A percentile compares a stretch with the other conserved stretches of the same genome.
Conservation (phyloP, 2,888 invertebrate genomes). For the Conus canariensis region DNA sequence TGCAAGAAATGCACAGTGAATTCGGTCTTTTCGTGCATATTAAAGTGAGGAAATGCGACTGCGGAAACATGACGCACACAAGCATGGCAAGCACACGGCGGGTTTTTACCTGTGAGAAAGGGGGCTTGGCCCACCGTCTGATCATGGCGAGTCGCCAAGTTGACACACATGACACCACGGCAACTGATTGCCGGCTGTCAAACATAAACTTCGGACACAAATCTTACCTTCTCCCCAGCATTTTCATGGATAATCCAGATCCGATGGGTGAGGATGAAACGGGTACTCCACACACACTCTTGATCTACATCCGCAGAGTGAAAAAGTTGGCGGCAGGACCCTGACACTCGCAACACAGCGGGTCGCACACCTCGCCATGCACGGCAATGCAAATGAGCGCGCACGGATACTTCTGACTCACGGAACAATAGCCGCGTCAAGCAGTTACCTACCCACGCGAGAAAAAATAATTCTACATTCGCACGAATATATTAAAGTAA, state of each 20-base stretch:
- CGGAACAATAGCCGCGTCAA: slow-evolving; percentile 46
- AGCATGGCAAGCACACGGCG: background rate
- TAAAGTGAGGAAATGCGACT: background rate
- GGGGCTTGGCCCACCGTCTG: slow-evolving; percentile 10
- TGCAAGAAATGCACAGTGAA: background rate
- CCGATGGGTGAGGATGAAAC: background rate
- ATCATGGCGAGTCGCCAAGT: slow-evolving; percentile 15
- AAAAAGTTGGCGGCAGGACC: slow-evolving; percentile 27
- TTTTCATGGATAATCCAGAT: slow-evolving; percentile 5
- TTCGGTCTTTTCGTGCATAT: background rate
- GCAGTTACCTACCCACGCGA: background rate
- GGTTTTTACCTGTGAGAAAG: slow-evolving; percentile 24
- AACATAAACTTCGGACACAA: background rate
- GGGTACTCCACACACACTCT: slow-evolving; percentile 22
- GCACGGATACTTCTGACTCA: slow-evolving; percentile 45
- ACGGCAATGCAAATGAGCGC: slow-evolving; percentile 45
- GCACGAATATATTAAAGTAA: background rate
- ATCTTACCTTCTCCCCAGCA: background rate
- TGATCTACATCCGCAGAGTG: background rate
- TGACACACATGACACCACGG: slow-evolving; percentile 27
- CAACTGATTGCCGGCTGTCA: slow-evolving; percentile 14
- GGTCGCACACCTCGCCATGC: slow-evolving; percentile 39
- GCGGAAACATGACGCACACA: background rate
- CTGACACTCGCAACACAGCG: slow-evolving; percentile 33
- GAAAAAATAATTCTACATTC: background rate